Evolutionary conservation across 2,113 vertebrate genomes (phyloP), one percentile per base, ranked within the genome.

Genomic region (Thermophis baileyi): DNA sequence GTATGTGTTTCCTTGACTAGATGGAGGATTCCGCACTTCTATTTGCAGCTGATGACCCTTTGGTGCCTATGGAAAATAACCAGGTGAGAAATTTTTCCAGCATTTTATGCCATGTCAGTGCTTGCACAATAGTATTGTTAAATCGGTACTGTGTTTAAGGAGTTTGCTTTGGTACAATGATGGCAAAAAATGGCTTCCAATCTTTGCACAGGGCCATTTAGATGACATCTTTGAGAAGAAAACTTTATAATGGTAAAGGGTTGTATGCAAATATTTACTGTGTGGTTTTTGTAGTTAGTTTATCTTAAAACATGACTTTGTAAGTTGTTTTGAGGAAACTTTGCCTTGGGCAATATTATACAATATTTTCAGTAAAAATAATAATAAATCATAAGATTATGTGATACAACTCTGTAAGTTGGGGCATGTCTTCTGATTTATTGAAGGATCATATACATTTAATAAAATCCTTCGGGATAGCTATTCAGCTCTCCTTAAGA

Each of bases 41-140:
- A 49, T 86, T 96, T 0, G 87, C 87, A 0, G 89, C 94, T 12
- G 96, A 97, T 0, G 96, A 97, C 57, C 97, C 97, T 63, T 96
- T 93, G 0, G 91, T 94, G 81, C 93, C 94, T 92, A 96, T 93
- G 18, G 95, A 96, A 0, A 95, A 0, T 87, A 94, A 95, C 87
- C 92, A 94, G 95, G 97, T 97, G 90, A 96, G 95, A 51, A 54
- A 0, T 46, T 44, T 8, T 0, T 1, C 44, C 92, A 93, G 60
- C 44, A 40, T 88, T 81, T 54, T 40, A 47, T 20, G 2, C 5
- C 27, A 25, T 40, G 40, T 47, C 57, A 54, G 7, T 46, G 20
- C 47, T 35, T 69, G 24, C 30, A 47, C 7, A 91, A 18, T 27
- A 86, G 44, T 2, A 22, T 10, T 30, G 2, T 90, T 87, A 81